Evolutionary conservation across 2,888 invertebrate genomes (phyloP), one percentile per base, ranked within the genome.

Genomic region (Empis livida): DNA sequence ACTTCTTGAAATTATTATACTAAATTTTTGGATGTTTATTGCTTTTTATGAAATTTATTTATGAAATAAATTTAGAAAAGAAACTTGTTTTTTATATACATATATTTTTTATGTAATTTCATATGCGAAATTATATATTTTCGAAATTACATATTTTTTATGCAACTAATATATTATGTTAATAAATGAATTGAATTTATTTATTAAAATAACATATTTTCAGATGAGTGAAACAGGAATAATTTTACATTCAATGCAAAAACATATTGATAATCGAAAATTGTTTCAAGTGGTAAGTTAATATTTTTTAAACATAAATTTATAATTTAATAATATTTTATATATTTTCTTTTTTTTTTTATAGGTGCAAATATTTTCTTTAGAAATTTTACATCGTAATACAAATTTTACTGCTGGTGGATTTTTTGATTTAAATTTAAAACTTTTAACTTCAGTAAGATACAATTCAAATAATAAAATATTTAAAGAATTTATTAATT

Each of bases 351-450:
- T 40, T 17, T 37, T n/a, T 3, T 54, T 54, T 31, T 54, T 53
- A 44, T 47, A 58, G 54, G 42, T 60, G 17, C 61, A 61, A 45
- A 37, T 58, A 9, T 62, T 62, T 47, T 59, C 59, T 1, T 42
- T 59, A 41, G 58, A 61, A 54, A 56, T 61, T 2, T 37, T 60
- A 40, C 61, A 62, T 15, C 50, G 60, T 10, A 59, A 54, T 49
- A 49, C 57, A 8, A 54, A 51, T 10, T 58, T 62, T 11, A 58
- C 59, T 9, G 61, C 60, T 1, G 61, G 57, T 4, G 61, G 60
- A 13, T 62, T 59, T 32, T 60, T 61, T 16, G 56, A 59, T 44
- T 56, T 62, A 52, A 55, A 61, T 40, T 59, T 57, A 32, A 61
- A 61, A 49, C 47, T 61, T 13, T 58, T 61, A 23, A 62, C 61